Base-by-base conservation (phyloP, 2,888 invertebrate species). In the Sphecodes monilicornis region DNA sequence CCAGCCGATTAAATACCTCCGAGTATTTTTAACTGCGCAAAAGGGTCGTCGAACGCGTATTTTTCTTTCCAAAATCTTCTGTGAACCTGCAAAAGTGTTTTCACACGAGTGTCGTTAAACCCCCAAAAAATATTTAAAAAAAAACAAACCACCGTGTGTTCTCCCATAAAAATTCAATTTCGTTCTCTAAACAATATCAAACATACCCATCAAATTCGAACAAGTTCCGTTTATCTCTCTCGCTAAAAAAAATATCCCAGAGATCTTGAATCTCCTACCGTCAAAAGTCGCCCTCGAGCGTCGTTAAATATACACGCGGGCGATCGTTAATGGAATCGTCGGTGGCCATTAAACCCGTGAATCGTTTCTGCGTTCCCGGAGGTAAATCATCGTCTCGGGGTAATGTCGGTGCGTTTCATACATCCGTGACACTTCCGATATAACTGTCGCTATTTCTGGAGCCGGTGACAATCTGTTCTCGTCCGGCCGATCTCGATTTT, bases 391-490 rank as follows among this genome's bases (percentile, higher is more conserved):
- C 76, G 78, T 69, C 43, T 80, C 72, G 77, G 68, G 82, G 78
- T 18, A 75, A 87, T 85, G 57, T 29, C 57, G 26, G 57, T 57
- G 57, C 26, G 91, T 92, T 91, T 89, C 85, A 81, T 85, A 86
- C 85, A 81, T 78, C 76, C 71, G 84, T 84, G 86, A 91, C 87
- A 80, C 80, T 80, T 83, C 81, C 84, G 86, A 90, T 87, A 82
- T 90, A 88, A 80, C 82, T 64, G 74, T 66, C 69, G 89, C 90
- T 91, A 91, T 91, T 91, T 88, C 89, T 85, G 88, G 91, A 57
- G n/a, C 22, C 50, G 10, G 22, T 50, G 57, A 1, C 4, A 11
- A 26, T 57, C n/a, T 26, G 4, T 57, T 57, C 2, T 26, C 26
- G 57, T 57, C 57, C 26, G 26, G 57, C 5, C 57, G 57, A 57